Percentiles rank a stretch among this genome's conserved stretches.
These are phyloP conservation scores for Anguilla anguilla DNA, from an alignment of 2,797 vertebrate species.

Conservation along the genomic window DNA sequence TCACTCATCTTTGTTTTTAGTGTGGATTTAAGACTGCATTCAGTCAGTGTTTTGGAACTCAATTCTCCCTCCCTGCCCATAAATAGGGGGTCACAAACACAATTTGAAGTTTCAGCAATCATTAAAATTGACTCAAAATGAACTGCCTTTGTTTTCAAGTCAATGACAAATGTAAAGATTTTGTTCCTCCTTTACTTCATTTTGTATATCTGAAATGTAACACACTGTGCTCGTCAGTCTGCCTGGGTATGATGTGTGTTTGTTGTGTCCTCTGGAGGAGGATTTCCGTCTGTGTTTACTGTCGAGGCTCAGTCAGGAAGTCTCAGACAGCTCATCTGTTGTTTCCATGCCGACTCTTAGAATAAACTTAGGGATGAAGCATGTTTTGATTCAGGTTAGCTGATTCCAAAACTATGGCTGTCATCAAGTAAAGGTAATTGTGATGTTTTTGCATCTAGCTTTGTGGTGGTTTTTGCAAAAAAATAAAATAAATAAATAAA, in stretches of 20 bases:
- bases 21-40: neutral
- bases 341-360: neutral
- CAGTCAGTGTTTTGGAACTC: too few species aligned
- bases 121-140: too few species aligned
- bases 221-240: neutral
- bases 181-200: too few species aligned
- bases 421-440: neutral
- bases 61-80: too few species aligned
- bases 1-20: neutral
- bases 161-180: too few species aligned
- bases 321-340: neutral
- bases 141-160: too few species aligned
- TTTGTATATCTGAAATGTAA: neutral
- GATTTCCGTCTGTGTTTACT: neutral
- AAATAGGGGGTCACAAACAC: too few species aligned
- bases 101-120: too few species aligned
- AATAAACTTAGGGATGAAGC: conserved; percentile 7
- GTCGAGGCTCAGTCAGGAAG: neutral
- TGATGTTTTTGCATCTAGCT: conserved; percentile 5
- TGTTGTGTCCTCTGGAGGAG: neutral
- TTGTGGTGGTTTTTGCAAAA: neutral
- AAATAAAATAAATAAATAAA: neutral
- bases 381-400: neutral
- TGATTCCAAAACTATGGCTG: neutral
- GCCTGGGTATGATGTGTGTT: neutral